Percentiles rank a stretch among this genome's conserved stretches.
phyloP scores from a whole-genome alignment of 2,113 vertebrate species.

The Romanogobio albipinnatus region DNA sequence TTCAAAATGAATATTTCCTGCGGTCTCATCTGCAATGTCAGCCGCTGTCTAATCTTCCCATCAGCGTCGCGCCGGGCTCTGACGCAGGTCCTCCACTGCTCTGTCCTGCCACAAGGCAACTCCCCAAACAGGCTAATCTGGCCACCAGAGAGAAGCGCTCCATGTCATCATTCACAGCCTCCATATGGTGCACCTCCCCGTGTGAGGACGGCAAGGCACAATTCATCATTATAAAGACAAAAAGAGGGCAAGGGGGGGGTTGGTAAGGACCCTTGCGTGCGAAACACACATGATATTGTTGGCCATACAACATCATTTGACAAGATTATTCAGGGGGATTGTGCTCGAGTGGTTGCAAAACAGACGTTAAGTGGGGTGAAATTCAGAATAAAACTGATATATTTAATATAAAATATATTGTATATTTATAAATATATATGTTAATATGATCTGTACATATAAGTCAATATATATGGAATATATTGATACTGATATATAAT shows the following conservation, averaged over 20 bases:
- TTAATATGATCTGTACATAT: too few relatives aligned
- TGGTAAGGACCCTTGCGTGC: neutral
- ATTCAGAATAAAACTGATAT: too few relatives aligned
- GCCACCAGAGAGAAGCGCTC: slow-evolving; percentile 36
- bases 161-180: slow-evolving; percentile 45
- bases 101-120: slow-evolving; percentile 39
- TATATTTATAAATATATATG: too few relatives aligned
- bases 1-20: slow-evolving; percentile 30
- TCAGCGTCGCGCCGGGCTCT: slow-evolving; percentile 13
- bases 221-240: slow-evolving; percentile 37
- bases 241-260: slow-evolving; percentile 1
- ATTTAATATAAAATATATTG: too few relatives aligned
- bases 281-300: neutral
- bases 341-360: neutral
- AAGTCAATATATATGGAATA: too few relatives aligned
- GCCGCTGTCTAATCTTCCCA: slow-evolving; percentile 38
- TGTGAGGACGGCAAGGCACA: slow-evolving; percentile 18
- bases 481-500: neutral
- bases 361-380: too few relatives aligned
- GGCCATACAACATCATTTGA: slow-evolving; percentile 6
- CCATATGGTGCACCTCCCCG: slow-evolving; percentile 32
- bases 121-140: slow-evolving; percentile 52
- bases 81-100: slow-evolving; percentile 34
- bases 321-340: neutral
- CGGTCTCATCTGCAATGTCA: slow-evolving; percentile 3